A percentile compares a stretch with the other conserved stretches of the same genome.
Evolutionary conservation across 2,113 vertebrate genomes (phyloP).

Genomic region (Paraplagusia blochii): DNA sequence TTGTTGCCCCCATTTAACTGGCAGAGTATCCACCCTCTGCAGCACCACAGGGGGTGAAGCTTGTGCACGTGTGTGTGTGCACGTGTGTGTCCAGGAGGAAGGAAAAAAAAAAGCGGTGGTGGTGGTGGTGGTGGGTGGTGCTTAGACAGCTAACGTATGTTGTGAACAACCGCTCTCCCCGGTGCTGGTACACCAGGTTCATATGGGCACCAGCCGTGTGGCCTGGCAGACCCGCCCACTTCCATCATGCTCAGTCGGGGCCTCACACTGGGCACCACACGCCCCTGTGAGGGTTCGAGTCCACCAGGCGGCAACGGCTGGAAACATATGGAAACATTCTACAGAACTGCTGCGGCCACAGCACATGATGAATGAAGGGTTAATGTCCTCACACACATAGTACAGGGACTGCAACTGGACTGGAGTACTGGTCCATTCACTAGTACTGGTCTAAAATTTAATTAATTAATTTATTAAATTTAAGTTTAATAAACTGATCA

Average conservation of each 20-base stretch:
- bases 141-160: slow-evolving; percentile 57
- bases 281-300: slow-evolving; percentile 32
- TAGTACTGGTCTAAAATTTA: too few species aligned
- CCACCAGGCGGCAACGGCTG: slow-evolving; percentile 22
- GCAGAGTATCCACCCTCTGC: slow-evolving; percentile 56
- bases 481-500: too few species aligned
- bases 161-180: slow-evolving; percentile 24
- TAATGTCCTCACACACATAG: too few species aligned
- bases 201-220: slow-evolving; percentile 54
- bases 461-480: too few species aligned
- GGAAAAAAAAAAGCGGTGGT: neutral
- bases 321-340: slow-evolving; percentile 52
- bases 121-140: slow-evolving; percentile 29
- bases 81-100: slow-evolving; percentile 48
- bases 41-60: slow-evolving; percentile 45
- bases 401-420: too few species aligned
- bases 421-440: too few species aligned
- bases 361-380: too few species aligned
- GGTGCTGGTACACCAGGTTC: slow-evolving; percentile 39
- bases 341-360: neutral
- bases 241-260: slow-evolving; percentile 41
- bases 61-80: slow-evolving; percentile 44
- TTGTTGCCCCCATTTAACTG: slow-evolving; percentile 40
- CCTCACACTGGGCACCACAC: slow-evolving; percentile 51
- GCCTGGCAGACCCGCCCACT: slow-evolving; percentile 17